A percentile compares a stretch with the other conserved stretches of the same genome.
Evolutionary conservation across 2,797 vertebrate species (phyloP).

Genomic region (Nannoperca australis): DNA sequence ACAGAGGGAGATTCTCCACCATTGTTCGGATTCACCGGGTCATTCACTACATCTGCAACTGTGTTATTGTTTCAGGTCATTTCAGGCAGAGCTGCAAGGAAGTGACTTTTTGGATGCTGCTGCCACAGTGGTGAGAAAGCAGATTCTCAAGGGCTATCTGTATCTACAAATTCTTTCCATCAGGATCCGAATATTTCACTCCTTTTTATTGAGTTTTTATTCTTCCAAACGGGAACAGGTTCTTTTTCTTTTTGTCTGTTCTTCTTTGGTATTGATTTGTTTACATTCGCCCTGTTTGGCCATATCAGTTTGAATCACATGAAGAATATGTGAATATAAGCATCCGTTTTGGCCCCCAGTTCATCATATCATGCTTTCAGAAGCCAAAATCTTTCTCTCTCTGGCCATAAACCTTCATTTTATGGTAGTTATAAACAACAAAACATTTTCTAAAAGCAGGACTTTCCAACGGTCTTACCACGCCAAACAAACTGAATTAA

Average conservation of each 20-base stretch:
- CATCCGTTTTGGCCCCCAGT: slow-evolving; percentile 9
- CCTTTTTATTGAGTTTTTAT: background rate
- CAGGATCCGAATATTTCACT: slow-evolving; percentile 19
- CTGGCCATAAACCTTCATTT: background rate
- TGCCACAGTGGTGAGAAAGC: slow-evolving; percentile 41
- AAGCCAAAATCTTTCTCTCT: background rate
- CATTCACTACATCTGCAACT: slow-evolving; percentile 78
- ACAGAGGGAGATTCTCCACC: slow-evolving; percentile 70
- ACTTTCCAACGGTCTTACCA: background rate
- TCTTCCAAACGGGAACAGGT: background rate
- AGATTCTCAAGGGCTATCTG: slow-evolving; percentile 79
- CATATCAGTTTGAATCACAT: slow-evolving; percentile 19
- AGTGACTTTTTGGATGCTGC: slow-evolving; percentile 62
- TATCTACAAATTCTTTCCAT: slow-evolving; percentile 19
- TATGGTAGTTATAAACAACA: background rate
- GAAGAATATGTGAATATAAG: slow-evolving; percentile 9
- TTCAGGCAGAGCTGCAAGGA: slow-evolving; percentile 64
- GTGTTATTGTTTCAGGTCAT: slow-evolving; percentile 73
- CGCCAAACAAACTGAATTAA: background rate
- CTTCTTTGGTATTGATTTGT: background rate
- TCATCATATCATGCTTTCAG: slow-evolving; percentile 6
- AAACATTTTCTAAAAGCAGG: slow-evolving; percentile 13
- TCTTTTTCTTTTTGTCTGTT: background rate
- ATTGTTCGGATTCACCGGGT: slow-evolving; percentile 82
- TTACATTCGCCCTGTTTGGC: slow-evolving; percentile 8